Conservation (phyloP, 2,888 invertebrate species). For the Alcis repandata region DNA sequence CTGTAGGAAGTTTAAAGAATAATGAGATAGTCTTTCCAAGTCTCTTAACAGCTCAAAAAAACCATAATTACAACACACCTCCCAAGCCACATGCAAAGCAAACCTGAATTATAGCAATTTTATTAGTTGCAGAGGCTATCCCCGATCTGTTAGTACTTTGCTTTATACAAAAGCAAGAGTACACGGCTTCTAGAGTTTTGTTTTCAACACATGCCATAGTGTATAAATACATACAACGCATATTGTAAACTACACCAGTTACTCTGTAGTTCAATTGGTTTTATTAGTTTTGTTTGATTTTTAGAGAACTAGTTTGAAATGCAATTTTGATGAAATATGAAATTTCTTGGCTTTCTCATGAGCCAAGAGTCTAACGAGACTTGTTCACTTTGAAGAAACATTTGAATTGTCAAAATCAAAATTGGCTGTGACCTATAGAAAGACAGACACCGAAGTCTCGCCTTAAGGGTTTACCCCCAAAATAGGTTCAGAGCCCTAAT, state of each 20-base stretch:
- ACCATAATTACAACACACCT: conserved; percentile 13
- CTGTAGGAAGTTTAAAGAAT: background rate
- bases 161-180: conserved; percentile 25
- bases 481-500: too few species aligned
- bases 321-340: conserved; percentile 33
- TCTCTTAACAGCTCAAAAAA: conserved; percentile 15
- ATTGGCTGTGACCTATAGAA: too few species aligned
- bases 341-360: too few species aligned
- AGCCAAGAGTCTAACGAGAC: too few species aligned
- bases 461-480: too few species aligned
- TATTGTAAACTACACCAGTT: conserved; percentile 40
- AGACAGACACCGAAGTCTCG: too few species aligned
- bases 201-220: conserved; percentile 21
- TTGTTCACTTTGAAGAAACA: too few species aligned
- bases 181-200: conserved; percentile 36
- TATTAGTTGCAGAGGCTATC: conserved; percentile 17
- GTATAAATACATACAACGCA: conserved; percentile 15
- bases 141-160: conserved; percentile 20
- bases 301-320: conserved; percentile 22
- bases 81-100: conserved; percentile 27
- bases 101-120: conserved; percentile 4
- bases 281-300: conserved; percentile 23
- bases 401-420: too few species aligned
- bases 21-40: background rate
- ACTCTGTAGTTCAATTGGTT: conserved; percentile 37